A percentile compares a stretch with the other conserved stretches of the same genome.
Conservation (phyloP, 2,113 vertebrate species). For the Zingel zingel region DNA sequence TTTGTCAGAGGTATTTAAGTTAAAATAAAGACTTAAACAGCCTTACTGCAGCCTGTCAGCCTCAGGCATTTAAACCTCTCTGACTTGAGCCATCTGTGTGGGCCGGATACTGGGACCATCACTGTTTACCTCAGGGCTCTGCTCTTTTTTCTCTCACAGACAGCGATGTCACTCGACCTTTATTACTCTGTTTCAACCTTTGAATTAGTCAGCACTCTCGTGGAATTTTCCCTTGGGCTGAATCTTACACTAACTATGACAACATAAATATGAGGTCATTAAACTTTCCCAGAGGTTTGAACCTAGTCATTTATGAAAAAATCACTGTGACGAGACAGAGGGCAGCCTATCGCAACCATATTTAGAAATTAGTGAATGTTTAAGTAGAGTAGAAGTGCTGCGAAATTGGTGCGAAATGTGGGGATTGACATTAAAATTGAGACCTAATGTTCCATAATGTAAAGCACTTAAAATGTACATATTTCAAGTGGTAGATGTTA, state of each 20-base stretch:
- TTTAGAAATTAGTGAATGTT: slow-evolving; percentile 24
- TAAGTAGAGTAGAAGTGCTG: slow-evolving; percentile 2
- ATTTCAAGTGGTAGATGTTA: not conserved
- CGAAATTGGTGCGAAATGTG: slow-evolving; percentile 27
- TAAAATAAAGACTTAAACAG: not conserved
- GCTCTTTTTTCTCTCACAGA: slow-evolving; percentile 41
- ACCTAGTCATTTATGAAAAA: slow-evolving; percentile 49
- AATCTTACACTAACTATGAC: slow-evolving; percentile 41
- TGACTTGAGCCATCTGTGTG: slow-evolving; percentile 58
- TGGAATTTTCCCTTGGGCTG: slow-evolving; percentile 48
- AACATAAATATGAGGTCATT: slow-evolving; percentile 46
- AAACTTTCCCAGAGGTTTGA: slow-evolving; percentile 44
- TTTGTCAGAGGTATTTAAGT: not conserved
- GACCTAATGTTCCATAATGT: not conserved
- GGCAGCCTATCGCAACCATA: slow-evolving; percentile 44
- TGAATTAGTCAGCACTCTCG: slow-evolving; percentile 45
- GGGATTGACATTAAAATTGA: not conserved
- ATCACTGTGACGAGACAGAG: slow-evolving; percentile 47
- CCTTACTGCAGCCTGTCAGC: slow-evolving; percentile 24
- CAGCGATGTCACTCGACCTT: slow-evolving; percentile 59
- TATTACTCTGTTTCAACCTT: slow-evolving; percentile 44
- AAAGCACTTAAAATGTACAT: not conserved
- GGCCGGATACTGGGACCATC: slow-evolving; percentile 21
- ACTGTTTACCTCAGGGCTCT: slow-evolving; percentile 42
- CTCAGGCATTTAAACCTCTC: slow-evolving; percentile 25